Evolutionary conservation across 2,797 vertebrate species (phyloP).

Genomic region (Channallabes apus): DNA sequence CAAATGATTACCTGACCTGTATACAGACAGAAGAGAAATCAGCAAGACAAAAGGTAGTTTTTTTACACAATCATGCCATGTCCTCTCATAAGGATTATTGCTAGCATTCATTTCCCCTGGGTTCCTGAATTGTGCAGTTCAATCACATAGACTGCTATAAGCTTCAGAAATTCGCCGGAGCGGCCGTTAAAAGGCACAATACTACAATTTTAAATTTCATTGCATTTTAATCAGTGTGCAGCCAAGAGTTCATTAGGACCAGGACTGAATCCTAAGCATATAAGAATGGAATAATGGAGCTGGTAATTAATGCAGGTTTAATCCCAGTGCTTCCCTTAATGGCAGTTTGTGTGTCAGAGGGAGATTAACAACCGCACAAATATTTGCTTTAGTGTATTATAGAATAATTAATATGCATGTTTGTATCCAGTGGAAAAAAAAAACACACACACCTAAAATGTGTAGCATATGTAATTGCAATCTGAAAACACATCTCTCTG

Average conservation of each 20-base stretch:
- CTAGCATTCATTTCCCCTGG: constrained; percentile 20
- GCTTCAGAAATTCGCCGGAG: constrained; percentile 39
- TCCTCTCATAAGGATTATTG: constrained; percentile 10
- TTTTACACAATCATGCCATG: constrained; percentile 5
- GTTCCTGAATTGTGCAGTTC: constrained; percentile 25
- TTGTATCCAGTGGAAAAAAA: constrained; percentile 10
- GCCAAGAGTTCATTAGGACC: constrained; percentile 48
- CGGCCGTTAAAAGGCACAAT: constrained; percentile 41
- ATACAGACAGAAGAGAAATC: constrained; percentile 14
- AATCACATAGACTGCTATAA: constrained; percentile 15
- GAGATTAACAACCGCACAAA: constrained; percentile 31
- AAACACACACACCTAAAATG: background rate
- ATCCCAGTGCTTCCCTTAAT: constrained; percentile 39
- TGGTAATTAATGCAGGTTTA: constrained; percentile 46
- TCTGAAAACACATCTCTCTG: constrained; percentile 11
- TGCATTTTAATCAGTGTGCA: constrained; percentile 51
- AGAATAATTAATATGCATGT: constrained; percentile 26
- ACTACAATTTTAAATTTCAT: constrained; percentile 46
- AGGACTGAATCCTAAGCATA: constrained; percentile 36
- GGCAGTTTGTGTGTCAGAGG: constrained; percentile 36
- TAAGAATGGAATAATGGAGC: constrained; percentile 49
- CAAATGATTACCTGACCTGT: constrained; percentile 28
- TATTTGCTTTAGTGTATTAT: constrained; percentile 27
- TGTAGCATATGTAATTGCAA: constrained; percentile 11
- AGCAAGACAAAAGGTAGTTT: constrained; percentile 20